A percentile compares a stretch with the other conserved stretches of the same genome.
Conservation (phyloP, 2,797 vertebrate species). For the Myotis findleyi region DNA sequence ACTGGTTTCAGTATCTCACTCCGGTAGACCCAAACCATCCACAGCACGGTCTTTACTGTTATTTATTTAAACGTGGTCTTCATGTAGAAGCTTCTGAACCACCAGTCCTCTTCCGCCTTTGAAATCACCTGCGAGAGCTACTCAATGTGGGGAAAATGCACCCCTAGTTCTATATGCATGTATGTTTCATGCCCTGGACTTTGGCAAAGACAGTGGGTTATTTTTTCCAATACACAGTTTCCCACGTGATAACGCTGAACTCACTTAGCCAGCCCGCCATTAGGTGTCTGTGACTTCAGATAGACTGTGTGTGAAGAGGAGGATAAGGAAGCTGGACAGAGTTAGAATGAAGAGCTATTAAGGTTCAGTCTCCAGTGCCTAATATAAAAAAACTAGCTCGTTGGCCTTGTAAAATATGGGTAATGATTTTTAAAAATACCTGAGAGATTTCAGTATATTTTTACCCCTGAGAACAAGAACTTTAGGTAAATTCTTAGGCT, state of each 20-base stretch:
- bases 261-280: too few species aligned
- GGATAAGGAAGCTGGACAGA: background rate
- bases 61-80: background rate
- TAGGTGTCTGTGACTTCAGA: background rate
- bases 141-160: background rate
- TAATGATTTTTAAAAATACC: background rate
- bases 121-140: background rate
- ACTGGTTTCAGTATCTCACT: background rate
- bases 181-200: background rate
- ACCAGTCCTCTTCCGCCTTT: background rate
- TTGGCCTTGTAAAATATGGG: background rate
- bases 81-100: background rate
- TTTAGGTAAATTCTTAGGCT: background rate
- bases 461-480: background rate
- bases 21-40: background rate
- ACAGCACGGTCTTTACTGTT: background rate
- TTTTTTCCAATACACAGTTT: background rate
- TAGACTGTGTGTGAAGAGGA: background rate
- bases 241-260: background rate
- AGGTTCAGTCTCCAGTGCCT: background rate
- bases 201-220: background rate
- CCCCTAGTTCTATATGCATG: accelerated
- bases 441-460: background rate
- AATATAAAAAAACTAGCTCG: background rate
- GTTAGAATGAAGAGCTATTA: background rate